A percentile compares a stretch with the other conserved stretches of the same genome.
These are phyloP conservation scores for Torymus tubicola DNA, from an alignment of 2,888 invertebrate genomes.

Conservation along the genomic window DNA sequence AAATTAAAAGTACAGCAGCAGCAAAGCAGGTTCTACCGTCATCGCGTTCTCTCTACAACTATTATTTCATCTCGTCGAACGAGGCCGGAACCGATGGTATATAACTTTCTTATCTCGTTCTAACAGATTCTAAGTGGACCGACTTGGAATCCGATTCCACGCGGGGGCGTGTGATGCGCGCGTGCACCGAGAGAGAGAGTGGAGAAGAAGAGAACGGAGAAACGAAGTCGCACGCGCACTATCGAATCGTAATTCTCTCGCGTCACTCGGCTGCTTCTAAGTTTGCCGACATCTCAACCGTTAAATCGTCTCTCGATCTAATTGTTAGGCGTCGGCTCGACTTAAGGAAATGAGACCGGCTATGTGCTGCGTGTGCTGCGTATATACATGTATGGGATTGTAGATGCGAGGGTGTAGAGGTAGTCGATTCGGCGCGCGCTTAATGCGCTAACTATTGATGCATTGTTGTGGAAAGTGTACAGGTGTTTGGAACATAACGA, in stretches of 20 bases:
- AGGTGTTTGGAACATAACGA: no score
- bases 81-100: conserved; percentile 5
- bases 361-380: neutral
- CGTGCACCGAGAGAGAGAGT: neutral
- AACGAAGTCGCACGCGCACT: neutral
- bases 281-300: conserved; percentile 47
- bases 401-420: no score
- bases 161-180: neutral
- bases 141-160: conserved; percentile 44
- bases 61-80: conserved; percentile 2
- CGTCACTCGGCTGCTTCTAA: conserved; percentile 19
- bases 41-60: neutral
- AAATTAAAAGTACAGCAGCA: conserved; percentile 21
- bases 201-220: neutral
- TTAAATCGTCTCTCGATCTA: conserved; percentile 50
- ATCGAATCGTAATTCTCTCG: conserved; percentile 49
- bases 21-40: neutral
- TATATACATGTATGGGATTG: neutral
- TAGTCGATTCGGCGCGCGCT: no score
- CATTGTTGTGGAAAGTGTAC: no score
- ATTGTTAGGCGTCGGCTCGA: conserved; percentile 42
- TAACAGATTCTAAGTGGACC: conserved; percentile 47
- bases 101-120: conserved; percentile 53
- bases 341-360: conserved; percentile 33
- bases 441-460: no score